Evolutionary conservation across 2,888 invertebrate species (phyloP), one percentile per base, ranked within the genome.

Genomic region (Athripsodes cinereus): DNA sequence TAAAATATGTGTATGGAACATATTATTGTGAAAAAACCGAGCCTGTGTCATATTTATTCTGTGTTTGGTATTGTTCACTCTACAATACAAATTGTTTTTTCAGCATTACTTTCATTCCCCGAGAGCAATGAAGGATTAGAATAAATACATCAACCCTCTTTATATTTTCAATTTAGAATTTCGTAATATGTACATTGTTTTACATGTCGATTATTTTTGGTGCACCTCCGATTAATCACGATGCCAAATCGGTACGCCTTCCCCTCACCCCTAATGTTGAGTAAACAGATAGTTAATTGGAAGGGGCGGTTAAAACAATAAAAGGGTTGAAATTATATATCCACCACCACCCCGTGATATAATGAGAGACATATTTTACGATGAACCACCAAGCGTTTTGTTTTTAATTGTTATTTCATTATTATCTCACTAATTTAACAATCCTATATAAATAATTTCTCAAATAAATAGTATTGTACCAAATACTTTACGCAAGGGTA

Each of bases 271-370:
- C 55, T 51, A 53, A 21, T 54, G 52, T 57, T 50, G 58, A 61
- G 63, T 61, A 63, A 63, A 63, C 61, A 63, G 61, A 63, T 63
- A 63, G 63, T 61, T 63, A 63, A 63, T 63, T 63, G 63, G 59
- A 40, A 57, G 51, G 60, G 60, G 58, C 50, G 55, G 59, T 52
- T 63, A 55, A 63, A 63, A 63, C 63, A 63, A 63, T 63, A 63
- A 63, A 59, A 61, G 63, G 63, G 61, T 63, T 63, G 48, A 46
- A 51, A 22, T 40, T 40, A 40, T 40, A 40, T 16, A 8, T 13
- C 13, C 40, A 40, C 40, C 40, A 40, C 40, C 40, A 40, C 40
- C 40, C 40, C 40, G 2, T 40, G 40, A 16, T 8, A 40, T 40
- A 40, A 40, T 40, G 40, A 40, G 40, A 40, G 40, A 40, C 40